These are phyloP conservation scores for Tragelaphus buxtoni DNA, from an alignment of 2,113 vertebrate species.

Conservation along the genomic window DNA sequence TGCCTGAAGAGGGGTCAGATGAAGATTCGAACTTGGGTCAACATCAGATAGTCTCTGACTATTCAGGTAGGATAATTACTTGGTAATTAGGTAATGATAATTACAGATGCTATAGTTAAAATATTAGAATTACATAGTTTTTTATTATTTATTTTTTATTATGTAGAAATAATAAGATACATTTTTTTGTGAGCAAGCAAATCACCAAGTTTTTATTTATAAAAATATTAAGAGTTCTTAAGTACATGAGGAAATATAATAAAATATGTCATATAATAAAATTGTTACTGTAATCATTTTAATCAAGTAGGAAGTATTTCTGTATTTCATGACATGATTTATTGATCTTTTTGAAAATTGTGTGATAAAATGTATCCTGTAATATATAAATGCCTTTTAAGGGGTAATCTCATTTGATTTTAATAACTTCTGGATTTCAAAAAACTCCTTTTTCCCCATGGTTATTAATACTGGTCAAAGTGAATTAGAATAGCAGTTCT, in stretches of 20 bases:
- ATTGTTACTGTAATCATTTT: constrained; percentile 2
- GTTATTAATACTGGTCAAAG: not conserved
- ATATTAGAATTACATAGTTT: constrained; percentile 8
- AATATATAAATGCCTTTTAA: not conserved
- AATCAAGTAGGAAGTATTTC: not conserved
- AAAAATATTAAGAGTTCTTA: no score
- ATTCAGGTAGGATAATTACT: constrained; percentile 68
- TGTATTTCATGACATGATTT: not conserved
- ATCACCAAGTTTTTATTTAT: no score
- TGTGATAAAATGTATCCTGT: not conserved
- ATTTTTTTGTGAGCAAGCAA: no score
- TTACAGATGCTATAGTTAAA: not conserved
- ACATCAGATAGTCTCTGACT: not conserved
- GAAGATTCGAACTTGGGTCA: not conserved
- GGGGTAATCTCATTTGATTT: not conserved
- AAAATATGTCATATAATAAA: not conserved
- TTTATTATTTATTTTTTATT: not conserved
- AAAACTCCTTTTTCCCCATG: not conserved
- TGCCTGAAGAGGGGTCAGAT: constrained; percentile 8
- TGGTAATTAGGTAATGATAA: not conserved
- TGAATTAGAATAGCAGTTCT: not conserved
- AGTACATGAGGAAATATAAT: constrained; percentile 2
- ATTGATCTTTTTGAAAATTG: not conserved
- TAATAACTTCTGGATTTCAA: not conserved
- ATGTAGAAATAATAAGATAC: no score